A percentile compares a stretch with the other conserved stretches of the same genome.
Evolutionary conservation across 2,888 invertebrate species (phyloP).

Genomic region (Caenorhabditis macrosperma): DNA sequence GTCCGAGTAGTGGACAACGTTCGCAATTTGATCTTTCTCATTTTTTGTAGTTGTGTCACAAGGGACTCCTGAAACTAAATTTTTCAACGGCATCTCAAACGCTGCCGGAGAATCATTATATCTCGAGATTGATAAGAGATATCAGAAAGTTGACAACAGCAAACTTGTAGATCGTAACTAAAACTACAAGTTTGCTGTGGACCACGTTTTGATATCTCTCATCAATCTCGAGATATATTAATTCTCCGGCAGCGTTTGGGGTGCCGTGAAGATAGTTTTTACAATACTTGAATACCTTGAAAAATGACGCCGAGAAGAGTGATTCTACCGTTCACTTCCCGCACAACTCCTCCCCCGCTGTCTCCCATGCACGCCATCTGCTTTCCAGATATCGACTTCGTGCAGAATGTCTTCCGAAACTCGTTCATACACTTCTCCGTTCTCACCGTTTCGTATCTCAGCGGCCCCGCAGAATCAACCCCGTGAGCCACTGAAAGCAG

Average conservation of each 20-base stretch:
- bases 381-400: conserved; percentile 8
- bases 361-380: conserved; percentile 44
- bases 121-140: too few species aligned
- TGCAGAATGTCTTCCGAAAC: conserved; percentile 15
- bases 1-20: conserved; percentile 14
- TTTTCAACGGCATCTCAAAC: too few species aligned
- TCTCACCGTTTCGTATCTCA: conserved; percentile 37
- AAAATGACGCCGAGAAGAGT: conserved; percentile 33
- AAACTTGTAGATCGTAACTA: too few species aligned
- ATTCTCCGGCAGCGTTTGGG: too few species aligned
- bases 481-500: conserved; percentile 15
- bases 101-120: too few species aligned
- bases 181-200: too few species aligned
- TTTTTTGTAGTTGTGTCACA: not conserved
- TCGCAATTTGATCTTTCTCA: conserved; percentile 24
- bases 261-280: too few species aligned
- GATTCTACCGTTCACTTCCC: conserved; percentile 8
- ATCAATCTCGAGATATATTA: too few species aligned
- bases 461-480: not conserved
- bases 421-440: conserved; percentile 9
- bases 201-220: too few species aligned
- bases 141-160: too few species aligned
- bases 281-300: too few species aligned
- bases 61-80: too few species aligned
- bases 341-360: conserved; percentile 39